Percentiles rank a stretch among this genome's conserved stretches.
Conservation (phyloP, 2,113 vertebrate genomes). For the Clarias magur region DNA sequence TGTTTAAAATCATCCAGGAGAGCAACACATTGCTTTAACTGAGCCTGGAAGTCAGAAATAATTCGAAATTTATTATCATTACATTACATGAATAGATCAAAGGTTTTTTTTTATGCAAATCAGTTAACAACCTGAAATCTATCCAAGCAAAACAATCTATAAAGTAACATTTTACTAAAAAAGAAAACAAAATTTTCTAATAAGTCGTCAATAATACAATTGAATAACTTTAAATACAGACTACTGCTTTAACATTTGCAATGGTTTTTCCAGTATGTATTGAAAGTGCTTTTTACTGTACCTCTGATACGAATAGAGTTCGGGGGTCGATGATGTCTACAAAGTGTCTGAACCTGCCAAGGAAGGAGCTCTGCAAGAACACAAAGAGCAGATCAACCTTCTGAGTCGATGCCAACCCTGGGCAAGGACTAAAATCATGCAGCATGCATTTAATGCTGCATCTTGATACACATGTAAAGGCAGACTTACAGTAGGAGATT, state of each 20-base stretch:
- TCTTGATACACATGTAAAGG: background rate
- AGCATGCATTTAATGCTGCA: background rate
- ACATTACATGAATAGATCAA: background rate
- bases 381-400: conserved; percentile 2
- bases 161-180: background rate
- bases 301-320: conserved; percentile 94
- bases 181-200: background rate
- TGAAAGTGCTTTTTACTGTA: conserved; percentile 61
- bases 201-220: no score
- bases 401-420: background rate
- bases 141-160: background rate
- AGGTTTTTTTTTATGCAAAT: background rate
- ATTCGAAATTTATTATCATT: background rate
- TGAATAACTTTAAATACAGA: background rate
- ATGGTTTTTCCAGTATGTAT: background rate
- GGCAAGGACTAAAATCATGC: background rate
- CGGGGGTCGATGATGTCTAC: conserved; percentile 93
- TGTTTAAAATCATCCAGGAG: conserved; percentile 91
- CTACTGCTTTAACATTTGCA: background rate
- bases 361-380: conserved; percentile 81
- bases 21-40: conserved; percentile 83
- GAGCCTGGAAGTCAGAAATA: conserved; percentile 68
- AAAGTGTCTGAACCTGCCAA: conserved; percentile 92
- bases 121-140: background rate
- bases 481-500: background rate